phyloP scores from a whole-genome alignment of 2,888 invertebrate species.

The Siphlonurus alternatus region DNA sequence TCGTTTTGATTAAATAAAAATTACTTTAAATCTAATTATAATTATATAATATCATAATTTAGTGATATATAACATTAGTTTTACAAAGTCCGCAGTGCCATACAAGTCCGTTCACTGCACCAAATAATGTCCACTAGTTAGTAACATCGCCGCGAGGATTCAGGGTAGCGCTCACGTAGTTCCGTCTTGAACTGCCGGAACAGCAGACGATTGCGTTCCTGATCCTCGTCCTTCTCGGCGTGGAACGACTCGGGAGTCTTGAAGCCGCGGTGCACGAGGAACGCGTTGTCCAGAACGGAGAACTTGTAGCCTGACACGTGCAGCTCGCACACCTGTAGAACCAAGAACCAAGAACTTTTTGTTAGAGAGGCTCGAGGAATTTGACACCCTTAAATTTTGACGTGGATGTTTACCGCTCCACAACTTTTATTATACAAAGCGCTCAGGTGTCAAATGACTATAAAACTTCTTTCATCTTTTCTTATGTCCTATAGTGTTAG shows the following conservation, averaged over 20 bases:
- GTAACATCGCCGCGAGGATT: conserved; percentile 30
- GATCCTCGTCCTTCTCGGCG: conserved; percentile 28
- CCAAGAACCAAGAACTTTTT: neutral
- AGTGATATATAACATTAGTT: too few species aligned
- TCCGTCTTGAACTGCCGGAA: conserved; percentile 34
- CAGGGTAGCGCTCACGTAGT: conserved; percentile 32
- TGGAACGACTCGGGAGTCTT: conserved; percentile 30
- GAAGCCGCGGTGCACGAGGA: conserved; percentile 34
- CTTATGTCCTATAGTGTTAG: too few species aligned
- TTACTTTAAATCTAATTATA: too few species aligned
- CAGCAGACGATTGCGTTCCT: conserved; percentile 29
- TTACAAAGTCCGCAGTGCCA: too few species aligned
- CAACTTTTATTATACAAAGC: too few species aligned
- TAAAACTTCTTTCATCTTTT: too few species aligned
- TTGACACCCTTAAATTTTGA: too few species aligned
- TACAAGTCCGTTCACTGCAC: too few species aligned
- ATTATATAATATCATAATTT: too few species aligned
- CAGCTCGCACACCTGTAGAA: conserved; percentile 35
- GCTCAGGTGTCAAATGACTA: too few species aligned
- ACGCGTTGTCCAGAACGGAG: conserved; percentile 34
- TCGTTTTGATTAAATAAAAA: too few species aligned
- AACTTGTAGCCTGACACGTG: conserved; percentile 35
- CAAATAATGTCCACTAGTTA: conserved; percentile 15
- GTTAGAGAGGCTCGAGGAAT: neutral
- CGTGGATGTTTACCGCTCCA: too few species aligned